Base-by-base conservation (phyloP, 1,140 invertebrate species). In the Drosophila lacteicornis region DNA sequence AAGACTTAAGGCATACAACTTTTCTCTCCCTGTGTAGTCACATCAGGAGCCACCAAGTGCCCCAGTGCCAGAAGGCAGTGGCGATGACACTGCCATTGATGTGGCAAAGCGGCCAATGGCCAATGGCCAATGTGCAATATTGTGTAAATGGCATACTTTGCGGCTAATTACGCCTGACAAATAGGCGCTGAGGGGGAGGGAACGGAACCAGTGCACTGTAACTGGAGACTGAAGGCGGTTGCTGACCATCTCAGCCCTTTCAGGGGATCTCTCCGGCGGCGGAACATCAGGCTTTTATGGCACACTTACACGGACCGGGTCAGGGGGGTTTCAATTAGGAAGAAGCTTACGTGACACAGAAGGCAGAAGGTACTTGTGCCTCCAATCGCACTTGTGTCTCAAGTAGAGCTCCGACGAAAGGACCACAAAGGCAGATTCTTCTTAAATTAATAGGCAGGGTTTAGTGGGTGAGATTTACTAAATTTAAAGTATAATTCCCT, bases 81-180 rank as follows among this genome's bases (percentile, higher is more conserved):
- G 30, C 50, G 5, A 13, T 36, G 50, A 11, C 17, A 27, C 40
- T 43, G 19, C 33, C 51, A 40, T 40, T 55, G 33, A 17, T 43
- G 55, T 60, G 57, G 50, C 49, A 53, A 36, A 19, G 13, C 19
- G 62, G 45, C 50, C 40, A 59, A 56, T 38, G 68, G 40, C 40
- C 45, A 27, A 53, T 56, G 38, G 63, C 55, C 70, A 53, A 19
- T 58, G 47, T 46, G 71, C 50, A 65, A 75, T 68, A 75, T 76
- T 59, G 46, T 59, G 36, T 66, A 55, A 82, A 74, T 62, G 66
- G 82, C 67, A 87, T 77, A 82, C 79, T 86, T 87, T 87, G 83
- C 57, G 70, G 70, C 82, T 86, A 87, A 86, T 86, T 87, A 86
- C 67, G 59, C 67, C 63, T 43, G 51, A 79, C 75, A 79, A 86